Evolutionary conservation across 2,888 invertebrate genomes (phyloP), one percentile per base, ranked within the genome.

Genomic region (Acrocyrtus sp.): DNA sequence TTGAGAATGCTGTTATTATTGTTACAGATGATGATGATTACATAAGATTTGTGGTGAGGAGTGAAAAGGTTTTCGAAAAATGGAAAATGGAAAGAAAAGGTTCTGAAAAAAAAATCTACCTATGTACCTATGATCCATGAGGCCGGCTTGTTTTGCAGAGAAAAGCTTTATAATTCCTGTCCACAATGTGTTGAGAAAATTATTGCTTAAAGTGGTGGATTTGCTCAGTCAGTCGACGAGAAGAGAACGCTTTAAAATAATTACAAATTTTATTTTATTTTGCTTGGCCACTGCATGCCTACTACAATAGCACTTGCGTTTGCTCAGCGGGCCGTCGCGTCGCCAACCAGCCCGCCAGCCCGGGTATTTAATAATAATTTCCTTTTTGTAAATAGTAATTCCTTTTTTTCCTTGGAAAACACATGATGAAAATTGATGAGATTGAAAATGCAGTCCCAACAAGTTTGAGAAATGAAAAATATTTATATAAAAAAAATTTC

Each of bases 291-390:
- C 12, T 34, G 34, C 34, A 34, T 34, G 5, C 34, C 34, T n/a
- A n/a, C n/a, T n/a, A n/a, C n/a, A n/a, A n/a, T n/a, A n/a, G n/a
- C n/a, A n/a, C n/a, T n/a, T n/a, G n/a, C n/a, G n/a, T n/a, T 39
- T 45, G 53, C 48, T 66, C 56, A 66, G 34, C 66, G n/a, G 48
- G 26, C 48, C 41, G 41, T 57, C 43, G 41, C 56, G 65, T 65
- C 66, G 57, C 66, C 39, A 27, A 17, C 34, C 26, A 34, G 15
- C 54, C 54, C 24, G 51, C 62, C 50, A 21, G 26, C 24, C 54
- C 65, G 65, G 65, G 65, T 34, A 65, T 65, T 65, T 65, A 65
- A 21, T 10, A 51, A 15, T 21, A 51, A 65, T 56, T 65, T 65
- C 29, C 51, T 21, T 39, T 22, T 34, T n/a, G n/a, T n/a, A n/a